These are phyloP conservation scores for Palythoa caribaeorum DNA, from an alignment of 92 coral and sea anemone species.

Conservation along the genomic window DNA sequence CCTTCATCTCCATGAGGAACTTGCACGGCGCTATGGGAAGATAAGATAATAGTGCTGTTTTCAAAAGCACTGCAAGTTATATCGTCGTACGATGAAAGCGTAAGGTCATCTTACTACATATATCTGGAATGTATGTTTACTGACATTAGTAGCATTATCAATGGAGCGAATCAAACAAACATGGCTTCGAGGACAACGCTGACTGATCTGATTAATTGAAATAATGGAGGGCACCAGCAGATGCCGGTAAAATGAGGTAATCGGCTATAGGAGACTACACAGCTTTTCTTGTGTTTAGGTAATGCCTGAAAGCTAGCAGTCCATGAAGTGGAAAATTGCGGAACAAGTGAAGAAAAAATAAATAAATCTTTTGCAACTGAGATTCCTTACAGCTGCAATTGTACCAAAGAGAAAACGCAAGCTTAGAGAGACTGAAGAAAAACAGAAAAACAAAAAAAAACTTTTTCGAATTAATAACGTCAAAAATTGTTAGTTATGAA, in stretches of 20 bases:
- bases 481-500: not conserved
- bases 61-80: conserved; percentile 22
- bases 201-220: conserved; percentile 52
- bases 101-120: conserved; percentile 52
- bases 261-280: conserved; percentile 23
- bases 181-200: not conserved
- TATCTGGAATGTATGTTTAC: not conserved
- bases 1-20: not conserved
- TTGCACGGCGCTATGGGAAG: conserved; percentile 30
- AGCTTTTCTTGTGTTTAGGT: conserved; percentile 57
- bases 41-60: not conserved
- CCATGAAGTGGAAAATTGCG: conserved; percentile 15
- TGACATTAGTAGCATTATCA: conserved; percentile 25
- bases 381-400: not conserved
- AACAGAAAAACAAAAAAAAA: not conserved
- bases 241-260: conserved; percentile 93
- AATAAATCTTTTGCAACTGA: not conserved
- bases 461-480: not conserved
- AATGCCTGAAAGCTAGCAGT: conserved; percentile 22
- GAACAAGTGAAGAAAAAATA: conserved; percentile 3
- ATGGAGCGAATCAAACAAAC: conserved; percentile 63
- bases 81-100: not conserved
- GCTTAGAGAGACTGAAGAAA: not conserved
- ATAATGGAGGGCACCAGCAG: conserved; percentile 54
- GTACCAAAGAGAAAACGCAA: not conserved